Percentiles rank a stretch among this genome's conserved stretches.
Evolutionary conservation across 1,140 invertebrate genomes (phyloP).

Genomic region (Drosophila lowei): DNA sequence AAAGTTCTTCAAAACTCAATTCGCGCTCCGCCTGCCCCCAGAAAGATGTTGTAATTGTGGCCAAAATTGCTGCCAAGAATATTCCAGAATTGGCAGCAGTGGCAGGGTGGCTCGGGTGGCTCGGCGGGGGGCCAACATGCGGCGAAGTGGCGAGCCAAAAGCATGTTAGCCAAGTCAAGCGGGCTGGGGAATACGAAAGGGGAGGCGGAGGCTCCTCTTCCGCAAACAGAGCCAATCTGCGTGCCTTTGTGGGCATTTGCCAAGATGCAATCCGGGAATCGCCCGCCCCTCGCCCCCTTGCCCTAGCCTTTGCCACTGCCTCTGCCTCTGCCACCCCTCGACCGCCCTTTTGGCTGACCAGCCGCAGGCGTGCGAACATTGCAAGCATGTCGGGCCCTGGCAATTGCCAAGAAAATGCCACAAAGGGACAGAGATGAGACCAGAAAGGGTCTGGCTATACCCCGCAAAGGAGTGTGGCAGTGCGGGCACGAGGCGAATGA

Average conservation of each 20-base stretch:
- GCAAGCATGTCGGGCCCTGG: constrained; percentile 41
- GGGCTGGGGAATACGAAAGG: constrained; percentile 2
- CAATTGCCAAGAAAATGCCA: constrained; percentile 42
- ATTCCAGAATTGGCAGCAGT: constrained; percentile 39
- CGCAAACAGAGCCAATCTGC: constrained; percentile 55
- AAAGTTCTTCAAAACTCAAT: too few species aligned
- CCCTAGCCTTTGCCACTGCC: too few species aligned
- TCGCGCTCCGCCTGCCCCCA: too few species aligned
- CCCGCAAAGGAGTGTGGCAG: too few species aligned
- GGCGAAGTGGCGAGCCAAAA: constrained; percentile 72
- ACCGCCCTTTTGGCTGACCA: constrained; percentile 8
- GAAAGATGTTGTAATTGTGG: constrained; percentile 77
- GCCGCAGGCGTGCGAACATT: constrained; percentile 57
- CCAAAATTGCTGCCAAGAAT: constrained; percentile 68
- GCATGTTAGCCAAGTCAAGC: constrained; percentile 65
- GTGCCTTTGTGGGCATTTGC: constrained; percentile 56
- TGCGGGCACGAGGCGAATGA: too few species aligned
- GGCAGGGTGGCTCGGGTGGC: too few species aligned
- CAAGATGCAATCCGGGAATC: constrained; percentile 44
- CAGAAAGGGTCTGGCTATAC: too few species aligned
- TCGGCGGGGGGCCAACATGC: constrained; percentile 46
- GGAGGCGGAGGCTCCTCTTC: neutral
- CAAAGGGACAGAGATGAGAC: neutral
- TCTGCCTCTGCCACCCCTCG: too few species aligned
- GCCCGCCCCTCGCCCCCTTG: neutral